Evolutionary conservation across 2,888 invertebrate species (phyloP).

Genomic region (Phortica okadai): DNA sequence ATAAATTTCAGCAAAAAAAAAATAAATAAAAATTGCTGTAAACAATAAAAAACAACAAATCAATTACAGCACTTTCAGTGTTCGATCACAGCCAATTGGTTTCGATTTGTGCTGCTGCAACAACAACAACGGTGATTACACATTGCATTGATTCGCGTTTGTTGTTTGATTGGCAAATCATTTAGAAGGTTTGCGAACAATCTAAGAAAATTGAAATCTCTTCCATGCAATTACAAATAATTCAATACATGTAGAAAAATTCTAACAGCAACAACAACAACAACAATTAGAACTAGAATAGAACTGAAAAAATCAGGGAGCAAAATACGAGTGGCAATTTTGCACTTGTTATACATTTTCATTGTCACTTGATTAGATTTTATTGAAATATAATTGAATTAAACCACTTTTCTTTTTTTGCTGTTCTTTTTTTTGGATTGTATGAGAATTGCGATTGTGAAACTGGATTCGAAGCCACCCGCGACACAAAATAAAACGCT

Average conservation of each 20-base stretch:
- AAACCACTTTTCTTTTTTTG: conserved; percentile 54
- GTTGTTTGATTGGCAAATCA: conserved; percentile 16
- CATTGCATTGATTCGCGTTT: conserved; percentile 41
- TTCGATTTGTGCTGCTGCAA: neutral
- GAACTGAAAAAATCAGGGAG: neutral
- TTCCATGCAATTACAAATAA: too few relatives aligned
- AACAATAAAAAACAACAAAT: conserved; percentile 32
- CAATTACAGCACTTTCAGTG: conserved; percentile 5
- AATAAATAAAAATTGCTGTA: conserved; percentile 45
- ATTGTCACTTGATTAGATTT: conserved; percentile 67
- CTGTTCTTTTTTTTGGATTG: conserved; percentile 53
- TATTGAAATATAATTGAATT: conserved; percentile 71
- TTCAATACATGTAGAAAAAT: too few relatives aligned
- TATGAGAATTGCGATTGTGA: neutral
- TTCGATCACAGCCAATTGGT: neutral
- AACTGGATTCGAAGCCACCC: conserved; percentile 12
- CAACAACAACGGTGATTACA: too few relatives aligned
- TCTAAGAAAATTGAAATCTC: too few relatives aligned
- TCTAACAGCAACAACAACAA: conserved; percentile 14
- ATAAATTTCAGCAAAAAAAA: neutral
- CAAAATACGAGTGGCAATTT: conserved; percentile 14
- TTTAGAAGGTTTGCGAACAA: neutral
- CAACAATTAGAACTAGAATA: neutral
- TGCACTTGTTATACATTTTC: conserved; percentile 39
- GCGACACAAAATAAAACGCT: conserved; percentile 38